Conservation (phyloP, 2,888 invertebrate genomes). For the Sinelater perroti region DNA sequence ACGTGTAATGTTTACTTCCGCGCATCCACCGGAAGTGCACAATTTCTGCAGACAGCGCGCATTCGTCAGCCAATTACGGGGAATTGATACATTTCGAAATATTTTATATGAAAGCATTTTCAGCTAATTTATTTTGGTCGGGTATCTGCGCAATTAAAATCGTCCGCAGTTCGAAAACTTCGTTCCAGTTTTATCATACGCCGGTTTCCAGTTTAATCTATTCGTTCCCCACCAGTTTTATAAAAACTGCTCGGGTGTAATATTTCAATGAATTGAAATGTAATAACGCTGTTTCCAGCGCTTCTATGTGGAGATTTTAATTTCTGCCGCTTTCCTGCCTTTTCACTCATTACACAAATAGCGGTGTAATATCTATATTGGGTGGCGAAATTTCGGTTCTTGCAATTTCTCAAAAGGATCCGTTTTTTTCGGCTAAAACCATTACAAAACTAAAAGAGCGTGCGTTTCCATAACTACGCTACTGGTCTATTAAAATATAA, state of each 20-base stretch:
- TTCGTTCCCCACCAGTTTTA: constrained; percentile 11
- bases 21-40: not conserved
- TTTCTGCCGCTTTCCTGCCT: not conserved
- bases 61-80: no score
- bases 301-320: not conserved
- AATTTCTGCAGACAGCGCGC: constrained; percentile 7
- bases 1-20: constrained; percentile 36
- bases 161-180: constrained; percentile 17
- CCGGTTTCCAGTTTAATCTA: constrained; percentile 17
- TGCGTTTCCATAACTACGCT: no score
- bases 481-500: no score
- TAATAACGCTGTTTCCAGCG: not conserved
- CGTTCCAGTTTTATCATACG: constrained; percentile 8
- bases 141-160: constrained; percentile 20
- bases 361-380: not conserved
- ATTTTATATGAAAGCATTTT: constrained; percentile 11
- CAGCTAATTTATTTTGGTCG: constrained; percentile 13
- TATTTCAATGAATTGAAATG: constrained; percentile 14
- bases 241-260: constrained; percentile 13
- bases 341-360: not conserved
- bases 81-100: constrained; percentile 12
- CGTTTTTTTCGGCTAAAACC: no score
- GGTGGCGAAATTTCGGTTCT: no score
- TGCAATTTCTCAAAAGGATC: no score
- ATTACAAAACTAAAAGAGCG: no score